Evolutionary conservation across 2,797 vertebrate genomes (phyloP).

Genomic region (Lemur catta): DNA sequence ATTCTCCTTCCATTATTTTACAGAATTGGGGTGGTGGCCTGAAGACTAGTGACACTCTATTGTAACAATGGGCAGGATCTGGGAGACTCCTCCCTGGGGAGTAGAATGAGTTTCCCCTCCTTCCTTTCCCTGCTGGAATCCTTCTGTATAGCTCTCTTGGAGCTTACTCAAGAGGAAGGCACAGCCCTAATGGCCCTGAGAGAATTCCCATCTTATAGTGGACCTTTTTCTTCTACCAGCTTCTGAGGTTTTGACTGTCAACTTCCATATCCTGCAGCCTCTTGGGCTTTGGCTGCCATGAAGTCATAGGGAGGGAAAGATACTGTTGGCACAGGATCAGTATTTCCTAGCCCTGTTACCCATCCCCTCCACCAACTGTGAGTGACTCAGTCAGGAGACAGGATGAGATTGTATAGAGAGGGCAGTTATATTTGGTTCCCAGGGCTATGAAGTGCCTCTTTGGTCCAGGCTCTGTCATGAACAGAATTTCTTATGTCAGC

Average conservation of each 20-base stretch:
- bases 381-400: not conserved
- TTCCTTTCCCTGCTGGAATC: not conserved
- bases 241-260: conserved; percentile 9
- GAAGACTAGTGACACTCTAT: not conserved
- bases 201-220: not conserved
- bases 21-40: not conserved
- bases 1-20: not conserved
- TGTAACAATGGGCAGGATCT: not conserved
- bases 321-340: accelerated
- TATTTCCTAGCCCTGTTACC: not conserved
- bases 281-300: not conserved
- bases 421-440: conserved; percentile 64
- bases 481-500: conserved; percentile 44
- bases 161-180: not conserved
- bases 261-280: not conserved
- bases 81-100: not conserved
- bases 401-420: not conserved
- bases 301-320: conserved; percentile 14
- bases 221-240: not conserved
- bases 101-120: not conserved
- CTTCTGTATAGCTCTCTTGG: not conserved
- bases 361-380: not conserved
- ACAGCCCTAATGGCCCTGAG: not conserved
- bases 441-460: conserved; percentile 65
- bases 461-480: not conserved